Evolutionary conservation across 1,140 invertebrate genomes (phyloP).

Genomic region (Aphis gossypii): DNA sequence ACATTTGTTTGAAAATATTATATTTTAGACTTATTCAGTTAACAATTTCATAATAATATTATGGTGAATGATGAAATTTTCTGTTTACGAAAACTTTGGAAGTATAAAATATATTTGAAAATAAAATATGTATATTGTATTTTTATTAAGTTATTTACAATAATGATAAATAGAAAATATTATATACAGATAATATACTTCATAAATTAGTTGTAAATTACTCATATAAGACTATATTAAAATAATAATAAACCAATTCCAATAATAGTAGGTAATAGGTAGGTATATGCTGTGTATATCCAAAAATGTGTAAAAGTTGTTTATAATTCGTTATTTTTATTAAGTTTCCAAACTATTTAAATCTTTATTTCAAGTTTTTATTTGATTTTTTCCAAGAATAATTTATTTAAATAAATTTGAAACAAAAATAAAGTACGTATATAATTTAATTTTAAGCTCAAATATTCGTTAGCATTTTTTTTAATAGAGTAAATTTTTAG

Average conservation of each 20-base stretch:
- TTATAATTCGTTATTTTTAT: neutral
- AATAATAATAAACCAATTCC: neutral
- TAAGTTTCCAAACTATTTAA: neutral
- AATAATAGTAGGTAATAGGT: neutral
- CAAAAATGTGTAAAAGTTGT: neutral
- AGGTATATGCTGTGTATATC: neutral
- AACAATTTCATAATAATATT: neutral
- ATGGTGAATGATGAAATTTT: neutral
- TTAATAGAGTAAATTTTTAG: constrained; percentile 2
- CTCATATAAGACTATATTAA: neutral
- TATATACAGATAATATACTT: no score
- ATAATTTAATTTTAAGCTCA: neutral
- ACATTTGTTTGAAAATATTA: neutral
- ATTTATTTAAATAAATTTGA: neutral
- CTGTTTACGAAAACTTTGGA: neutral
- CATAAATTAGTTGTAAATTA: no score
- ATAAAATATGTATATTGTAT: neutral
- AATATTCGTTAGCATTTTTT: neutral
- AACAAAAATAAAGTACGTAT: neutral
- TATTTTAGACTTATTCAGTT: neutral
- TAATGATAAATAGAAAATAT: no score
- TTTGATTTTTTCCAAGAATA: neutral
- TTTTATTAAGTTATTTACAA: no score
- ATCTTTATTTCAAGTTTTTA: neutral
- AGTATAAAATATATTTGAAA: neutral